A percentile compares a stretch with the other conserved stretches of the same genome.
phyloP scores from a whole-genome alignment of 2,113 vertebrate species.

The Sarotherodon lohbergeri region DNA sequence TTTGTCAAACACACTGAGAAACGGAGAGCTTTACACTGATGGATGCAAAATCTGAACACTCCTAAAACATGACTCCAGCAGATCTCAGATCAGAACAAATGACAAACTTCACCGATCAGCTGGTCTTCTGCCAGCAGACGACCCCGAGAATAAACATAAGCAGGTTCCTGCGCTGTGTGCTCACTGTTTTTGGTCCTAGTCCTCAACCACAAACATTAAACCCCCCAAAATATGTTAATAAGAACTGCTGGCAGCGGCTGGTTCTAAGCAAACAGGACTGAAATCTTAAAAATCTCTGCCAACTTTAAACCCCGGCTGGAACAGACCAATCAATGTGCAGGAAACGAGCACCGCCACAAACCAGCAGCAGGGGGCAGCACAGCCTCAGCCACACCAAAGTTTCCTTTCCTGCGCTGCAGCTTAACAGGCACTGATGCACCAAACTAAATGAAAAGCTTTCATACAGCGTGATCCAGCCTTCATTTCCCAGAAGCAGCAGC shows the following conservation, averaged over 20 bases:
- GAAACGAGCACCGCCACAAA: not conserved
- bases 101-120: not conserved
- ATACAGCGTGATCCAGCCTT: not conserved
- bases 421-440: not conserved
- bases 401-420: not conserved
- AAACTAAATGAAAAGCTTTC: not conserved
- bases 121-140: not conserved
- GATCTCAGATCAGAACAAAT: not conserved
- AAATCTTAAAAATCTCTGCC: not conserved
- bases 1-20: rapidly evolving
- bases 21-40: rapidly evolving
- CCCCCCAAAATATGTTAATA: not conserved
- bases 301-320: not conserved
- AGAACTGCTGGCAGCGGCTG: not conserved
- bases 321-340: not conserved
- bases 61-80: not conserved
- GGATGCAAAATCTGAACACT: not conserved
- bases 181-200: rapidly evolving
- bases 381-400: not conserved
- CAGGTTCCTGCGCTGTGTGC: rapidly evolving
- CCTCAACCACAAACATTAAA: not conserved
- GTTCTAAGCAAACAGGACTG: not conserved
- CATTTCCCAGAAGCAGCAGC: not conserved
- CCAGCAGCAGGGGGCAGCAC: not conserved
- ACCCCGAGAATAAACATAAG: not conserved